Conservation (phyloP, 2,888 invertebrate species). For the Andrena bicolor region DNA sequence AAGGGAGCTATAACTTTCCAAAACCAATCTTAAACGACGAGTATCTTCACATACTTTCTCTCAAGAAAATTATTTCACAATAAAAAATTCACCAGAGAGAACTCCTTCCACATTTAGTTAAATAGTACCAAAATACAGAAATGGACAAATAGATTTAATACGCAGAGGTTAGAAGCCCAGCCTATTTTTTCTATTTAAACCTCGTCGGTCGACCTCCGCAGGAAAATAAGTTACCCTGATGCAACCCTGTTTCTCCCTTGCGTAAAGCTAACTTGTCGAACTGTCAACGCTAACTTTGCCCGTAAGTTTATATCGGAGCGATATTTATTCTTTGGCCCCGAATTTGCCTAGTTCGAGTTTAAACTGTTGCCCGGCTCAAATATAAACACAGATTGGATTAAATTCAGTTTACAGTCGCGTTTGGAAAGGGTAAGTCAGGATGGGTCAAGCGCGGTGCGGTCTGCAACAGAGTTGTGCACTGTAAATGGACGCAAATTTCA, state of each 20-base stretch:
- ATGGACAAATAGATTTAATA: too few species aligned
- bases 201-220: background rate
- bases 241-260: slow-evolving; percentile 18
- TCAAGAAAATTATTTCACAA: too few species aligned
- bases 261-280: background rate
- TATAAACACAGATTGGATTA: slow-evolving; percentile 40
- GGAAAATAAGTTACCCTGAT: background rate
- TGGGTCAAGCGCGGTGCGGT: slow-evolving; percentile 16
- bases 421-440: slow-evolving; percentile 24
- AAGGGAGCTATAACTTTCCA: too few species aligned
- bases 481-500: slow-evolving; percentile 10
- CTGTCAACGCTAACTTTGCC: slow-evolving; percentile 18
- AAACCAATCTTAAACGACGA: too few species aligned
- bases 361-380: slow-evolving; percentile 29
- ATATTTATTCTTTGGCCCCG: slow-evolving; percentile 25
- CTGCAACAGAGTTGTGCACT: slow-evolving; percentile 10
- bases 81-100: too few species aligned
- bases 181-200: background rate
- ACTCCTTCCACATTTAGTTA: too few species aligned
- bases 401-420: slow-evolving; percentile 41
- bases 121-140: too few species aligned
- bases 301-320: slow-evolving; percentile 23
- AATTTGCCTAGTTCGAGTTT: slow-evolving; percentile 34
- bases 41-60: too few species aligned
- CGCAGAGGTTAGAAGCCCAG: too few species aligned